A percentile compares a stretch with the other conserved stretches of the same genome.
These are phyloP conservation scores for Cantharis rufa DNA, from an alignment of 2,888 invertebrate species.

Conservation along the genomic window DNA sequence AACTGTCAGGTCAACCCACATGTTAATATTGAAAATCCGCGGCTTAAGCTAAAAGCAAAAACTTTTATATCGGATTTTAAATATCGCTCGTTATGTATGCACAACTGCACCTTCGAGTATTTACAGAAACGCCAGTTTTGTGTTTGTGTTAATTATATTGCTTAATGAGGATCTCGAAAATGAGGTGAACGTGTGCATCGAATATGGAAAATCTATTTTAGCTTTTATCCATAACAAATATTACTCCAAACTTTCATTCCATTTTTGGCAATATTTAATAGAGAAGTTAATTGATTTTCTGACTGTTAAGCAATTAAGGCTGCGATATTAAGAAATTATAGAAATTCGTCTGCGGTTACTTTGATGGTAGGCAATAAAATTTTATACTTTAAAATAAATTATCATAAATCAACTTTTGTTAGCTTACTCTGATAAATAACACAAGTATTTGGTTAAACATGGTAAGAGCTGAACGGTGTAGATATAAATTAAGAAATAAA, in stretches of 20 bases:
- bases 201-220: not conserved
- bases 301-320: not conserved
- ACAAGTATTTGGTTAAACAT: not conserved
- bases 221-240: not conserved
- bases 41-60: conserved; percentile 18
- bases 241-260: not conserved
- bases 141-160: not conserved
- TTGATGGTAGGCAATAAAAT: not conserved
- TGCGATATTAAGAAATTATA: not conserved
- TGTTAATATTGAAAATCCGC: conserved; percentile 13
- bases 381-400: not conserved
- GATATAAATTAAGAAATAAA: not conserved
- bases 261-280: not conserved
- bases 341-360: not conserved
- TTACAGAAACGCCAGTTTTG: not conserved
- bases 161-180: not conserved
- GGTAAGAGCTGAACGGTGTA: not conserved
- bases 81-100: conserved; percentile 14
- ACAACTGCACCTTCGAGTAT: conserved; percentile 14
- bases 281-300: not conserved
- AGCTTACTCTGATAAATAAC: not conserved
- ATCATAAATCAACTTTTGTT: not conserved
- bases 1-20: conserved; percentile 19
- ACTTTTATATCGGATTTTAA: conserved; percentile 19
- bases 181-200: not conserved